Conservation (phyloP, 2,797 vertebrate species). For the Salarias fasciatus region DNA sequence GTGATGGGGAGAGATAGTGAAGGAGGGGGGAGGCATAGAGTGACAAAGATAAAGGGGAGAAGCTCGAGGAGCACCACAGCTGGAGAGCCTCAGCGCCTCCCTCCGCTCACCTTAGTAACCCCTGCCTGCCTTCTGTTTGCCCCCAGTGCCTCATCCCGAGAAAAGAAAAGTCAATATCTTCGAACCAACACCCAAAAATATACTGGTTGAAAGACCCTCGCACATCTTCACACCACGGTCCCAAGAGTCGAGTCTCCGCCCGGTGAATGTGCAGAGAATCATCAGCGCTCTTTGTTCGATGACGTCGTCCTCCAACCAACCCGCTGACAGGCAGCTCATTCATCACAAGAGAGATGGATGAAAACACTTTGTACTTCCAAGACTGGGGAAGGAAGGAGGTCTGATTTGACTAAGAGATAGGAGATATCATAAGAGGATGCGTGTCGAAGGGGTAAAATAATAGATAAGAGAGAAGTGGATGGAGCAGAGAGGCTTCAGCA, state of each 20-base stretch:
- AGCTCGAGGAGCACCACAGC: slow-evolving; percentile 60
- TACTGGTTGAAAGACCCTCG: slow-evolving; percentile 38
- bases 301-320: slow-evolving; percentile 59
- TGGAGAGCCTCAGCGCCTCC: slow-evolving; percentile 63
- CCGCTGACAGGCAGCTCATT: slow-evolving; percentile 62
- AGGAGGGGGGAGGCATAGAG: slow-evolving; percentile 38
- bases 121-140: slow-evolving; percentile 51
- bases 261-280: slow-evolving; percentile 48
- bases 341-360: slow-evolving; percentile 67
- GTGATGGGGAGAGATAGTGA: slow-evolving; percentile 57
- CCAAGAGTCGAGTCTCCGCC: slow-evolving; percentile 37
- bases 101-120: slow-evolving; percentile 50
- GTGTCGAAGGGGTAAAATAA: too few relatives aligned
- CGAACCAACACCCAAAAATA: slow-evolving; percentile 16
- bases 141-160: slow-evolving; percentile 18
- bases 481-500: slow-evolving; percentile 6
- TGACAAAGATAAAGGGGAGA: slow-evolving; percentile 66
- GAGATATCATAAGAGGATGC: slow-evolving; percentile 22
- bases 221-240: slow-evolving; percentile 43
- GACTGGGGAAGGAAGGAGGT: slow-evolving; percentile 53
- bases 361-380: slow-evolving; percentile 72
- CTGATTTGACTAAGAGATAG: slow-evolving; percentile 58
- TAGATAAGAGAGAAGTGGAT: slow-evolving; percentile 3
- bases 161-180: slow-evolving; percentile 41
- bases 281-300: slow-evolving; percentile 71